phyloP scores from a whole-genome alignment of 2,888 invertebrate genomes.

The Gari tellinella region DNA sequence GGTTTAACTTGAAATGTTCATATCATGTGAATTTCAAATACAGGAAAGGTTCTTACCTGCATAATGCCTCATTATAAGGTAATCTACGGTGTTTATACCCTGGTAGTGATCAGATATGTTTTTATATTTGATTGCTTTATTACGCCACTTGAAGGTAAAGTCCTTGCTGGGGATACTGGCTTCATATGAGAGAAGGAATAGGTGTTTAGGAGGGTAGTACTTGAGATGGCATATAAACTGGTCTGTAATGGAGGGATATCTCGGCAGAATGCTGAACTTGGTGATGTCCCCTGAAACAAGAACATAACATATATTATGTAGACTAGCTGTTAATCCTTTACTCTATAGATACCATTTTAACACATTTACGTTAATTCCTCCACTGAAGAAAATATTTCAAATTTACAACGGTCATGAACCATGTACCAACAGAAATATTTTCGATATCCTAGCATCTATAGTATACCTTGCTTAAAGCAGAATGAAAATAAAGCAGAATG shows the following conservation, averaged over 20 bases:
- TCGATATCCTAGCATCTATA: no score
- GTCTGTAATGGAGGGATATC: slow-evolving; percentile 69
- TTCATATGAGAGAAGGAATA: slow-evolving; percentile 80
- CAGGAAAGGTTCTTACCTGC: slow-evolving; percentile 45
- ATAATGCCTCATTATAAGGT: slow-evolving; percentile 61
- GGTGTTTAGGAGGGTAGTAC: slow-evolving; percentile 71
- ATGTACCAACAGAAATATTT: no score
- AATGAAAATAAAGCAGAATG: no score
- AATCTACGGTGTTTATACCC: slow-evolving; percentile 63
- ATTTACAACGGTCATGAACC: no score
- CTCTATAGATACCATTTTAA: background rate
- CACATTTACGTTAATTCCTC: no score
- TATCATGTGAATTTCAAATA: no score
- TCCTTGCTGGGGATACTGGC: slow-evolving; percentile 71
- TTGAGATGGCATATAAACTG: slow-evolving; percentile 80
- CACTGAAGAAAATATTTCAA: no score
- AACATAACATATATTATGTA: background rate
- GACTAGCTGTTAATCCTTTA: no score
- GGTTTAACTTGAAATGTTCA: no score
- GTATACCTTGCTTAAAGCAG: no score
- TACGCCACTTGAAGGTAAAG: slow-evolving; percentile 60
- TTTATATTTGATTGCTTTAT: slow-evolving; percentile 45
- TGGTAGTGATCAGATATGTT: slow-evolving; percentile 55
- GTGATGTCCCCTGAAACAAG: slow-evolving; percentile 76
- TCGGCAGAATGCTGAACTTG: slow-evolving; percentile 78